These are phyloP conservation scores for Pygocentrus nattereri DNA, from an alignment of 2,797 vertebrate genomes.

Conservation along the genomic window DNA sequence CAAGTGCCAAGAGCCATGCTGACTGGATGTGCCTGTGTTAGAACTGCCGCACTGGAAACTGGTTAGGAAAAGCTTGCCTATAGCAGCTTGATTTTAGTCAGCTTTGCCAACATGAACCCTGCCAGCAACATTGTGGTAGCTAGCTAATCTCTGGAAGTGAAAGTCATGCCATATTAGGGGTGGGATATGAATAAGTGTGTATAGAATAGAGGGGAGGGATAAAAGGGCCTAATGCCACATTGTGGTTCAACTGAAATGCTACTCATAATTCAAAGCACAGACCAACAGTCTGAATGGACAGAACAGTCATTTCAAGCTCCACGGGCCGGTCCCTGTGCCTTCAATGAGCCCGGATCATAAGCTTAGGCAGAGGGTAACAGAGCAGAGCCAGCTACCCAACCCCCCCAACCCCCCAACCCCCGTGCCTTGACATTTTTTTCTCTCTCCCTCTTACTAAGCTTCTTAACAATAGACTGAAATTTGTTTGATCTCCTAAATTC, in stretches of 20 bases:
- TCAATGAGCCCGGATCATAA: slow-evolving; percentile 57
- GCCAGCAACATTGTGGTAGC: slow-evolving; percentile 55
- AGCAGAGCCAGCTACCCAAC: slow-evolving; percentile 54
- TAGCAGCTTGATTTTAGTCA: neutral
- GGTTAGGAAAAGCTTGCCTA: slow-evolving; percentile 21
- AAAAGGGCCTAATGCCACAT: slow-evolving; percentile 45
- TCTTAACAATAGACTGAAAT: slow-evolving; percentile 76
- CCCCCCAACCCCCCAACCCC: slow-evolving; percentile 46
- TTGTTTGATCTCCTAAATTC: slow-evolving; percentile 79
- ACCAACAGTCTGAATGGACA: slow-evolving; percentile 19
- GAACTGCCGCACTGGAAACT: neutral
- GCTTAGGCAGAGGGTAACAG: slow-evolving; percentile 60
- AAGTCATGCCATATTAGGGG: slow-evolving; percentile 34
- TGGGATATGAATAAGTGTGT: slow-evolving; percentile 37
- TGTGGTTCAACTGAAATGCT: slow-evolving; percentile 43
- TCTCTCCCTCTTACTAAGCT: slow-evolving; percentile 65
- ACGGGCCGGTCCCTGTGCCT: slow-evolving; percentile 33
- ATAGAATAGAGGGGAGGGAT: slow-evolving; percentile 17
- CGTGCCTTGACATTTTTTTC: slow-evolving; percentile 44
- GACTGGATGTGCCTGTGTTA: slow-evolving; percentile 52
- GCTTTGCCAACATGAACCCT: slow-evolving; percentile 40
- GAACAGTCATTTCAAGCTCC: slow-evolving; percentile 35
- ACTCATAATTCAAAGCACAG: slow-evolving; percentile 44
- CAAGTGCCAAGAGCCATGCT: slow-evolving; percentile 63
- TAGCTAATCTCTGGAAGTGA: slow-evolving; percentile 58